A percentile compares a stretch with the other conserved stretches of the same genome.
Evolutionary conservation across 2,888 invertebrate genomes (phyloP).

Genomic region (Lasioglossum oenotherae): DNA sequence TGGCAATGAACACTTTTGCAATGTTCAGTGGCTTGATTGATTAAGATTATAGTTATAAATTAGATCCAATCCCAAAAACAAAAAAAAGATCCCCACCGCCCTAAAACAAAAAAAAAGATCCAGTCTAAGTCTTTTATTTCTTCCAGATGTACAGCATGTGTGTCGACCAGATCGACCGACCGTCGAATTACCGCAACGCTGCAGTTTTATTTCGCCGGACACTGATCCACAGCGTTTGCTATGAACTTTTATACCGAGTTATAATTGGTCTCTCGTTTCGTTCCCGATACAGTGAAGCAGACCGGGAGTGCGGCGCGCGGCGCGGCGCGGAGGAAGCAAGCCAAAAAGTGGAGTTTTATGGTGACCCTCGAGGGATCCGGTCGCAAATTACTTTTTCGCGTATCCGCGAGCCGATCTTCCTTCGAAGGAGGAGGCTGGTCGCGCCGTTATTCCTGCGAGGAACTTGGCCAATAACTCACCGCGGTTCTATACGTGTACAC

Average conservation of each 20-base stretch:
- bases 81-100: too few species aligned
- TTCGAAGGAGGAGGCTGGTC: conserved; percentile 58
- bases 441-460: conserved; percentile 65
- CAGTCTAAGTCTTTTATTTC: not conserved
- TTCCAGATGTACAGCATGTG: not conserved
- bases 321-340: conserved; percentile 13
- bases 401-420: conserved; percentile 69
- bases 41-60: not conserved
- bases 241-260: conserved; percentile 55
- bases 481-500: conserved; percentile 17
- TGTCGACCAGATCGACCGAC: not conserved
- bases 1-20: too few species aligned
- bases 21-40: too few species aligned
- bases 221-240: conserved; percentile 1
- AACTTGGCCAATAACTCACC: conserved; percentile 71
- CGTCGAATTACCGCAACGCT: not conserved
- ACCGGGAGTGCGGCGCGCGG: conserved; percentile 24
- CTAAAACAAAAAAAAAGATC: not conserved
- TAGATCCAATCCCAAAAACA: not conserved
- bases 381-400: conserved; percentile 73
- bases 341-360: conserved; percentile 59
- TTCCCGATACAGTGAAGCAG: conserved; percentile 32
- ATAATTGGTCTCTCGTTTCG: conserved; percentile 46
- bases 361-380: conserved; percentile 60
- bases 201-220: not conserved